Evolutionary conservation across 2,113 vertebrate species (phyloP).

Genomic region (Tragulus kanchil): DNA sequence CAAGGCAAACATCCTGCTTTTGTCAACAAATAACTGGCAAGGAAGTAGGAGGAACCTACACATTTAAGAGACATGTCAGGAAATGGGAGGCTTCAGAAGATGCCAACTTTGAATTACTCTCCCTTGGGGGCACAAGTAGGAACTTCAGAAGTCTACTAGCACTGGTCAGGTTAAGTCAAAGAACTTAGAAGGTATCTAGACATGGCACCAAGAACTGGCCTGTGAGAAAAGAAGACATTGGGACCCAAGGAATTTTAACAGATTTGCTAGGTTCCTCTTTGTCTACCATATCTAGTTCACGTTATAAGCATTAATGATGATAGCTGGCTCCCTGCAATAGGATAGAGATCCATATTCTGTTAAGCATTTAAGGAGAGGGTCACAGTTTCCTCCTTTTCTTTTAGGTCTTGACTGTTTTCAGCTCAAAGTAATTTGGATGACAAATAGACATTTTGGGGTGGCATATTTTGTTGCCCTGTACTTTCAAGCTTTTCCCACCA

Average conservation of each 20-base stretch:
- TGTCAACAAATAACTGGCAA: background rate
- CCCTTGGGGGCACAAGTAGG: background rate
- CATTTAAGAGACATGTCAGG: background rate
- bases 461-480: background rate
- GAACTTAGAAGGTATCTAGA: background rate
- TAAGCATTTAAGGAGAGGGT: background rate
- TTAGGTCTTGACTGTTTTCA: background rate
- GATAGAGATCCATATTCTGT: background rate
- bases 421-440: background rate
- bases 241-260: background rate
- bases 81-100: background rate
- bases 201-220: background rate
- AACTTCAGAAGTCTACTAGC: background rate
- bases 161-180: background rate
- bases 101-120: background rate
- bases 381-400: background rate
- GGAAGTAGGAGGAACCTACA: background rate
- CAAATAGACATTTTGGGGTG: background rate
- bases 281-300: background rate
- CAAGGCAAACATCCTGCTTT: background rate
- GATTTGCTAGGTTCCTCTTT: background rate
- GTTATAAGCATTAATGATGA: background rate
- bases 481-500: background rate
- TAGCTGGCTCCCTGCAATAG: background rate
- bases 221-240: background rate